Evolutionary conservation across 1,140 invertebrate species (phyloP).

Genomic region (Cherax quadricarinatus): DNA sequence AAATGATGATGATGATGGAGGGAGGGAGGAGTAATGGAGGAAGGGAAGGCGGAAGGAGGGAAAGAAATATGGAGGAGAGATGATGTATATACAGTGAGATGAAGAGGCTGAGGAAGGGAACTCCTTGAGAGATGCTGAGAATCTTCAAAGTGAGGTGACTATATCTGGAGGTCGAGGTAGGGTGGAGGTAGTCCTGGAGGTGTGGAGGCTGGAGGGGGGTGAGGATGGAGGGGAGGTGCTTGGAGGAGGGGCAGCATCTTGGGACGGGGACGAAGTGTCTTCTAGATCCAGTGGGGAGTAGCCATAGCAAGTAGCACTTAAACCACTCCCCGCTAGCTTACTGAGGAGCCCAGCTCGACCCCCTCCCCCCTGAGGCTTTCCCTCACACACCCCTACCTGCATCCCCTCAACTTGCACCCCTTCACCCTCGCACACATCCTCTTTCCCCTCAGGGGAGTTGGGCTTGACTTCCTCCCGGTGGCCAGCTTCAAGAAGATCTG

Average conservation of each 20-base stretch:
- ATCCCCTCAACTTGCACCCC: background rate
- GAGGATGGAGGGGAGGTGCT: background rate
- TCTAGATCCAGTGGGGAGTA: constrained; percentile 51
- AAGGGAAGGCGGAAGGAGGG: background rate
- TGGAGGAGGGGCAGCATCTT: background rate
- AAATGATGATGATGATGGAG: too few species aligned
- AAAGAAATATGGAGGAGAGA: background rate
- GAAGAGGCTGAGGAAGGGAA: background rate
- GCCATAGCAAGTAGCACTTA: constrained; percentile 34
- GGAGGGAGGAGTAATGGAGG: background rate
- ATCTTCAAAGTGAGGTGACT: background rate
- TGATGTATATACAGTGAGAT: background rate
- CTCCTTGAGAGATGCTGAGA: background rate
- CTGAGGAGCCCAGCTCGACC: constrained; percentile 24
- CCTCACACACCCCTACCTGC: background rate
- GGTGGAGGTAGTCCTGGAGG: background rate
- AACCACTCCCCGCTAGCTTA: constrained; percentile 43
- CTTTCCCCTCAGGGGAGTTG: constrained; percentile 44
- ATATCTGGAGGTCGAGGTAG: background rate
- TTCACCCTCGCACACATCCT: background rate
- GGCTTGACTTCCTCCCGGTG: constrained; percentile 31
- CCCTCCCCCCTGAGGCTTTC: background rate
- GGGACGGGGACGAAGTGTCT: constrained; percentile 19
- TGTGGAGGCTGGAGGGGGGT: background rate
- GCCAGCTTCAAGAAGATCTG: background rate